Conservation (phyloP, 1,140 invertebrate genomes). For the Halesus radiatus region DNA sequence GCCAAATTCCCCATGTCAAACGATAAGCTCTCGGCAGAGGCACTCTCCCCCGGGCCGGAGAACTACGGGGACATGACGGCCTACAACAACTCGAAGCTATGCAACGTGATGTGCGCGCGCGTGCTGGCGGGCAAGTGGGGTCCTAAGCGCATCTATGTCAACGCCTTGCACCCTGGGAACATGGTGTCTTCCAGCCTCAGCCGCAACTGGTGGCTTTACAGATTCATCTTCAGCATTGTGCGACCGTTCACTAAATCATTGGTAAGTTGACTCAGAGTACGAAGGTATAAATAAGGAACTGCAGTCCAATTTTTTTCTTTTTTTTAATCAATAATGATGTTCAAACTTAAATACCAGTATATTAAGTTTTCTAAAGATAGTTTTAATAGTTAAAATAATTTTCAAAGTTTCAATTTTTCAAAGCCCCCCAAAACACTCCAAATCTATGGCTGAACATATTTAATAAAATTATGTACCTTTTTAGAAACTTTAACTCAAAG, state of each 20-base stretch:
- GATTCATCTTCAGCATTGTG: slow-evolving; percentile 82
- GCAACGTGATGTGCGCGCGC: slow-evolving; percentile 87
- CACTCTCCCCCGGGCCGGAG: slow-evolving; percentile 69
- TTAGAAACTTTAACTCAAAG: no score
- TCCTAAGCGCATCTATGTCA: slow-evolving; percentile 79
- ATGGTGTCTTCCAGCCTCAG: slow-evolving; percentile 83
- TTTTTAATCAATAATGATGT: no score
- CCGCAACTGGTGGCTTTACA: slow-evolving; percentile 88
- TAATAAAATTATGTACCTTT: no score
- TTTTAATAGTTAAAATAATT: no score
- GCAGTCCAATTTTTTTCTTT: no score
- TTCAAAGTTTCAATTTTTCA: no score
- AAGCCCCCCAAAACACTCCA: no score
- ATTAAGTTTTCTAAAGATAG: no score
- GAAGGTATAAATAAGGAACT: not conserved
- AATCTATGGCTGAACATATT: no score
- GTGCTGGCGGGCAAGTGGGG: slow-evolving; percentile 77
- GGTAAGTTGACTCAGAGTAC: slow-evolving; percentile 75
- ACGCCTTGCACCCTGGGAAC: slow-evolving; percentile 93
- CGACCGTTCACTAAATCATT: slow-evolving; percentile 95
- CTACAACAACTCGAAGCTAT: slow-evolving; percentile 93
- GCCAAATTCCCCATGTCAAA: slow-evolving; percentile 70
- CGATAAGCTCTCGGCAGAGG: slow-evolving; percentile 69
- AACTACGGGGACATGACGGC: slow-evolving; percentile 85
- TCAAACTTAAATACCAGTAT: no score